These are phyloP conservation scores for Prorops nasuta DNA, from an alignment of 1,140 invertebrate species.

Conservation along the genomic window DNA sequence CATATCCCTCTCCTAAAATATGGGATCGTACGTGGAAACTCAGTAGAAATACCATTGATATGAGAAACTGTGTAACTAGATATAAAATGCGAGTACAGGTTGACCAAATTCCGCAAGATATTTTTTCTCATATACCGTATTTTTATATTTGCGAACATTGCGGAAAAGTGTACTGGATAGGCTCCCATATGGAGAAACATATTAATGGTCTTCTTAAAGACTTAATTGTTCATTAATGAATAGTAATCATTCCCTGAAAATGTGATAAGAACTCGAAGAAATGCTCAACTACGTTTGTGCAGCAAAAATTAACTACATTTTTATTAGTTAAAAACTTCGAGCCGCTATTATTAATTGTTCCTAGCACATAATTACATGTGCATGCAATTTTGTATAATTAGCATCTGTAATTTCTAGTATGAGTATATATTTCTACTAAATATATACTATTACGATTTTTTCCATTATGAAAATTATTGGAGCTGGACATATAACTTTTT, in stretches of 20 bases:
- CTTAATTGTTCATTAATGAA: conserved; percentile 28
- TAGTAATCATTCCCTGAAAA: conserved; percentile 5
- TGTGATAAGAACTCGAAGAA: conserved; percentile 11
- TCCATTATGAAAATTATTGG: no score
- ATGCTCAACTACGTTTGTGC: conserved; percentile 7
- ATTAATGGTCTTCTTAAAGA: conserved; percentile 44
- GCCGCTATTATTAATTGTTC: conserved; percentile 12
- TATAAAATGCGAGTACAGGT: conserved; percentile 55
- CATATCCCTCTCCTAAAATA: background rate
- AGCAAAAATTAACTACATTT: conserved; percentile 19
- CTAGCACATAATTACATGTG: no score
- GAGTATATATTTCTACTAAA: no score
- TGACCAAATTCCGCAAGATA: conserved; percentile 50
- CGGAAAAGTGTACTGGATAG: conserved; percentile 69
- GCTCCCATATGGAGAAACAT: conserved; percentile 57
- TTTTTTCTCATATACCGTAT: conserved; percentile 52
- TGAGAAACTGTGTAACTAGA: conserved; percentile 46
- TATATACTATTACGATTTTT: no score
- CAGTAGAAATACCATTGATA: conserved; percentile 38
- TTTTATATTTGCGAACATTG: conserved; percentile 67
- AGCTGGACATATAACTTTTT: no score
- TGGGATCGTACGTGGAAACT: conserved; percentile 37
- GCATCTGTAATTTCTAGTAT: no score
- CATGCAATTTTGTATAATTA: no score
- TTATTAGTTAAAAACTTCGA: conserved; percentile 13